Evolutionary conservation across 2,888 invertebrate genomes (phyloP).

Genomic region (Idaea aversata): DNA sequence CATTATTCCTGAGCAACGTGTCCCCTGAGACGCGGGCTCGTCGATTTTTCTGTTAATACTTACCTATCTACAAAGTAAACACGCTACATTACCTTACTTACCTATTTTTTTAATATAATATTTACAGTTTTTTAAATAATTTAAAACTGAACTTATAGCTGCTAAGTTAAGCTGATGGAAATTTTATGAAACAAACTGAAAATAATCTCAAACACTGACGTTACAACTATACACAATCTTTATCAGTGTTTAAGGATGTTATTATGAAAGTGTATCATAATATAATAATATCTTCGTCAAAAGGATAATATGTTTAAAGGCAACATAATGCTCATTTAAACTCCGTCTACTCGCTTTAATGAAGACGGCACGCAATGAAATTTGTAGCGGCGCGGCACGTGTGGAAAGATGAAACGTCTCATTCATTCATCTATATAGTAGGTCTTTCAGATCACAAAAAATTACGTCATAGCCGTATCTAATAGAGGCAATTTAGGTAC

Average conservation of each 20-base stretch:
- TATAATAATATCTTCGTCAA: not conserved
- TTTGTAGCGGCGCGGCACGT: constrained; percentile 53
- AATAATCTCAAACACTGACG: no score
- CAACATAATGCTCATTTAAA: constrained; percentile 35
- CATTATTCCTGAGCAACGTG: constrained; percentile 15
- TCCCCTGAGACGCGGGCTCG: constrained; percentile 11
- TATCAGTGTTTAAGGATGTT: no score
- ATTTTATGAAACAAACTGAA: no score
- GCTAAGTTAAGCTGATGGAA: no score
- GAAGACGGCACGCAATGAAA: constrained; percentile 60
- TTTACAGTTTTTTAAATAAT: not conserved
- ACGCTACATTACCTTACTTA: not conserved
- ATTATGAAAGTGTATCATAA: not conserved
- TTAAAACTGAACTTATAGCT: no score
- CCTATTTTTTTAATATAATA: not conserved
- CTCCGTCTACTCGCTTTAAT: constrained; percentile 57
- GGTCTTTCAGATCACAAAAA: no score
- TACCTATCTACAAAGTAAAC: not conserved
- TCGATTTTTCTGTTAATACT: constrained; percentile 10
- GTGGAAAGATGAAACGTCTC: constrained; percentile 33
- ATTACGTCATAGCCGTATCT: no score
- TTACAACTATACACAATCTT: no score
- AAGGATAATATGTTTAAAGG: not conserved
- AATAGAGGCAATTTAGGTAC: no score
- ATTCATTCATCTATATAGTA: no score